phyloP scores from a whole-genome alignment of 2,113 vertebrate species.

The Irena cyanogastra region DNA sequence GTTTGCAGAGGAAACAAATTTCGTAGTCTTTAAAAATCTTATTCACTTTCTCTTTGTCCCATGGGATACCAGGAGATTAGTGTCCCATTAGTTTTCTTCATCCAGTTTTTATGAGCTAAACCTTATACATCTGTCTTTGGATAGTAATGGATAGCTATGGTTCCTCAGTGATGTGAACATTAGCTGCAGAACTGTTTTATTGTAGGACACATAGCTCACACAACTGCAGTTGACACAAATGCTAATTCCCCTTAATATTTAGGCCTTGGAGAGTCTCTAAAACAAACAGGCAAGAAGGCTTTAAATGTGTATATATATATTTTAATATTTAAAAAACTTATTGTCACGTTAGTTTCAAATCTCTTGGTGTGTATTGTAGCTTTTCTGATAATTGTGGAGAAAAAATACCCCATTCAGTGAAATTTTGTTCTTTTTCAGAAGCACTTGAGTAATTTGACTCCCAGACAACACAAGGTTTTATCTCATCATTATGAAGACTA shows the following conservation, averaged over 20 bases:
- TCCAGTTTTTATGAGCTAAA: conserved; percentile 15
- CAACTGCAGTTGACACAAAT: neutral
- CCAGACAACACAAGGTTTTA: neutral
- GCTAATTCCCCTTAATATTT: neutral
- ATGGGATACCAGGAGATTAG: neutral
- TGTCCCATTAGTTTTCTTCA: conserved; percentile 12
- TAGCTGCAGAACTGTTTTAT: neutral
- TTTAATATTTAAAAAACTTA: neutral
- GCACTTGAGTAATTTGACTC: neutral
- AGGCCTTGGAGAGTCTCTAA: neutral
- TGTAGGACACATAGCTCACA: neutral
- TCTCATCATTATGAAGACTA: neutral
- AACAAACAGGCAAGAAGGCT: neutral
- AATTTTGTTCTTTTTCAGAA: neutral
- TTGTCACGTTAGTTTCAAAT: neutral
- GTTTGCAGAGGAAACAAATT: neutral
- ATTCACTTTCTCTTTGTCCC: neutral
- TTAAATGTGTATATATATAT: neutral
- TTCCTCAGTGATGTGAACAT: neutral
- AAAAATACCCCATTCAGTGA: neutral
- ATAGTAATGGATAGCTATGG: neutral
- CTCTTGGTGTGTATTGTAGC: neutral
- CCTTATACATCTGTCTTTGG: neutral
- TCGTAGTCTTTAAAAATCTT: neutral
- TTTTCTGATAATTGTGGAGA: neutral